These are phyloP conservation scores for Oreortyx pictus DNA, from an alignment of 2,797 vertebrate species.

Conservation along the genomic window DNA sequence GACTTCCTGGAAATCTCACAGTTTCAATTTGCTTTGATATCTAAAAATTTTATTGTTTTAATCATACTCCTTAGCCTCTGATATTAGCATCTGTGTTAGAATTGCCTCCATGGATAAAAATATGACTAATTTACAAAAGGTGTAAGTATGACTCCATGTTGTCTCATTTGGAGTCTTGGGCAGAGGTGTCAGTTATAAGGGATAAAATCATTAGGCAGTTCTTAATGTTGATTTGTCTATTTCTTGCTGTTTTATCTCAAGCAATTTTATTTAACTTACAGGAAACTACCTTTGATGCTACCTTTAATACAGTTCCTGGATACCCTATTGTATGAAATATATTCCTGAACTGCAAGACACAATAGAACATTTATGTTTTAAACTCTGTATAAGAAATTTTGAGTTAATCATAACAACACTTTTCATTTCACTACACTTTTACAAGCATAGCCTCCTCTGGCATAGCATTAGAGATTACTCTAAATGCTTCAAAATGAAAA, in stretches of 20 bases:
- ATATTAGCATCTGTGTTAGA: neutral
- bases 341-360: neutral
- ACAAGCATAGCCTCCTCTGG: neutral
- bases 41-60: neutral
- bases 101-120: neutral
- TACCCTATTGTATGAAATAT: neutral
- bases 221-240: neutral
- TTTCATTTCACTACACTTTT: neutral
- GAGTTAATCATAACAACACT: neutral
- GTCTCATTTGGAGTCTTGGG: neutral
- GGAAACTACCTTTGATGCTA: neutral
- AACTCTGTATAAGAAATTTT: neutral
- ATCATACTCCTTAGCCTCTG: neutral
- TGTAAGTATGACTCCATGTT: neutral
- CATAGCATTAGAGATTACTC: neutral
- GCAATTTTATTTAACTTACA: neutral
- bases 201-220: neutral
- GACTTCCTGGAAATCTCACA: neutral
- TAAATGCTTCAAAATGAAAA: neutral
- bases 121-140: neutral
- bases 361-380: neutral
- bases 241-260: neutral
- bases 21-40: neutral
- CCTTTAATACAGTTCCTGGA: neutral
- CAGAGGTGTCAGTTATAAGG: neutral